Evolutionary conservation across 2,888 invertebrate species (phyloP), one percentile per base, ranked within the genome.

Genomic region (Athetis lepigone): DNA sequence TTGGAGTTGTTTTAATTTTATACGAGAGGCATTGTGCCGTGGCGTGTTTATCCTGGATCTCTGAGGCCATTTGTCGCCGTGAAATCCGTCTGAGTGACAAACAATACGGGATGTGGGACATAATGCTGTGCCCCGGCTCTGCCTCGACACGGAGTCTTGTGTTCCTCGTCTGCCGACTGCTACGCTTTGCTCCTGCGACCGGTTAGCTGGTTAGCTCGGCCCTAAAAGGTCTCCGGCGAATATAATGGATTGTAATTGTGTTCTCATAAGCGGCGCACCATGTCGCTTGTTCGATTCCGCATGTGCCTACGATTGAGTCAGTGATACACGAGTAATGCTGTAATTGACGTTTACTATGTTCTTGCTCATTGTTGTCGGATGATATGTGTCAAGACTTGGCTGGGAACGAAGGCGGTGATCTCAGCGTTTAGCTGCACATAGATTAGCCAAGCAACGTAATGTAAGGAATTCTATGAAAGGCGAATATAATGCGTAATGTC

Each of bases 201-300:
- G 85, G 83, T 86, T 88, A 88, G 87, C 87, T 86, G 87, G 87
- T 89, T 86, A 88, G 81, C 82, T 75, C 68, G 75, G 81, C 84
- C 92, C 90, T 87, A 92, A 92, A 91, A 92, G 91, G 93, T 90
- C 84, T 83, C 83, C 75, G 70, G 85, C 81, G 89, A 89, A 91
- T 92, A 92, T 93, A 93, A 93, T 91, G 90, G 88, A 88, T 88
- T 89, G 92, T 93, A 93, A 93, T 94, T 93, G 92, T 93, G 90
- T 92, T 88, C 91, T 93, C 94, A 92, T 92, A 93, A 93, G 90
- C 88, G 87, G 70, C 72, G 85, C 84, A 80, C 85, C 85, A 84
- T 86, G 87, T 88, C 87, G 84, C 84, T 84, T 82, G 85, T 83
- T 87, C 84, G 85, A 85, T 82, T 82, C 82, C 82, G 85, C 82